Conservation (phyloP, 2,888 invertebrate genomes). For the Scaptomyza cyrtandrae region DNA sequence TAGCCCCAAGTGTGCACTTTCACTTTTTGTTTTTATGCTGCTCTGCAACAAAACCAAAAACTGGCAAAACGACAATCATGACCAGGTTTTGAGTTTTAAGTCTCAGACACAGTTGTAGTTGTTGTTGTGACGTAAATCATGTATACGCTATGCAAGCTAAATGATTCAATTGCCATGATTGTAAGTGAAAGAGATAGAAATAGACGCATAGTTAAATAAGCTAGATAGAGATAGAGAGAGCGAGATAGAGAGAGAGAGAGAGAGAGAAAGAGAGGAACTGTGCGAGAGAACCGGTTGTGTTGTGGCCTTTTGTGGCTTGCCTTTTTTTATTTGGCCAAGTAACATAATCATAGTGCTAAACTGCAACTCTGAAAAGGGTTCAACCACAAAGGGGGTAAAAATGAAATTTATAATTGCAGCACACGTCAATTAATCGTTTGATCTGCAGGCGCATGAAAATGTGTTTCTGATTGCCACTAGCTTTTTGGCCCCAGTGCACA, state of each 20-base stretch:
- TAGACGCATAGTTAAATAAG: neutral
- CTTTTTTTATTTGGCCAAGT: constrained; percentile 33
- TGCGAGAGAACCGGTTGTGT: constrained; percentile 32
- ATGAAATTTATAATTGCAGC: constrained; percentile 33
- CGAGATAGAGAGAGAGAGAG: neutral
- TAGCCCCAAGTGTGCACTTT: constrained; percentile 70
- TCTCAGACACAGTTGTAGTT: constrained; percentile 15
- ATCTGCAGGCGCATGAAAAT: constrained; percentile 30
- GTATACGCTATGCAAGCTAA: constrained; percentile 27
- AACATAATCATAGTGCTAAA: constrained; percentile 32
- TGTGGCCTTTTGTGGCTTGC: constrained; percentile 15
- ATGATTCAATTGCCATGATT: constrained; percentile 46
- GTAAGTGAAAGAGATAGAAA: constrained; percentile 12
- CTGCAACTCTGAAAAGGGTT: neutral
- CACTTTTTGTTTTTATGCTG: constrained; percentile 64
- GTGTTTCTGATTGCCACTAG: constrained; percentile 44
- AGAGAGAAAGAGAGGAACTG: neutral
- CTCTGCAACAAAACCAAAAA: constrained; percentile 45
- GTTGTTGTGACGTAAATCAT: constrained; percentile 32
- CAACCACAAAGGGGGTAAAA: neutral
- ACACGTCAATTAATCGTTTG: constrained; percentile 28
- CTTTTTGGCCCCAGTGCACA: constrained; percentile 1
- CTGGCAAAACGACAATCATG: constrained; percentile 72
- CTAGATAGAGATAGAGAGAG: neutral
- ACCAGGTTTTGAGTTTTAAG: constrained; percentile 48